Percentiles rank a stretch among this genome's conserved stretches.
Conservation (phyloP, 2,797 vertebrate genomes). For the Euphonia xanthogaster region DNA sequence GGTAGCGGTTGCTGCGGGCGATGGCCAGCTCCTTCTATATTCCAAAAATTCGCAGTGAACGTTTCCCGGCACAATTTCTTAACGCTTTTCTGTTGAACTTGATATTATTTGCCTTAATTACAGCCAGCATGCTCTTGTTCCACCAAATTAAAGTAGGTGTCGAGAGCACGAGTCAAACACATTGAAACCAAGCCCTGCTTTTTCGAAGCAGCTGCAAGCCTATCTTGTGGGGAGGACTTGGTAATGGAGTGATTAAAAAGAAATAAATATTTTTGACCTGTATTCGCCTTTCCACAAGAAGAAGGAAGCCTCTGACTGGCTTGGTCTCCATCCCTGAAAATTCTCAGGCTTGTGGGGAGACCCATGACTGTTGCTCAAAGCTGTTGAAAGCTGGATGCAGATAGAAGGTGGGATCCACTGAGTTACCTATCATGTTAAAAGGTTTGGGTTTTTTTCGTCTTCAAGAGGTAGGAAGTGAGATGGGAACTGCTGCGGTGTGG, state of each 20-base stretch:
- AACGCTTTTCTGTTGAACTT: neutral
- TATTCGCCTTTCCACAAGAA: neutral
- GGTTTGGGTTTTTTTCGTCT: neutral
- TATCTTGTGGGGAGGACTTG: neutral
- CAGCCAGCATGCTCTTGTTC: neutral
- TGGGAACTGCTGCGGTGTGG: neutral
- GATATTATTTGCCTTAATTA: neutral
- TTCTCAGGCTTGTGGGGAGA: neutral
- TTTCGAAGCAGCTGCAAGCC: neutral
- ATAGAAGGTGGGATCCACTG: neutral
- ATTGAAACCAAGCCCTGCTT: neutral
- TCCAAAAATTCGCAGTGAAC: neutral
- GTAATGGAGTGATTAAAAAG: neutral
- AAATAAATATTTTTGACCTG: neutral
- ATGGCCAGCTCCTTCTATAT: neutral
- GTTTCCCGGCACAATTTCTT: neutral
- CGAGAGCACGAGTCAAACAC: accelerated
- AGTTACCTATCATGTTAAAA: neutral
- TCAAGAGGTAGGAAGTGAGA: neutral
- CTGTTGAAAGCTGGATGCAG: neutral
- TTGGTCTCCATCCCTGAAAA: neutral
- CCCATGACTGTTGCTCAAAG: neutral
- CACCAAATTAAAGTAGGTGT: neutral
- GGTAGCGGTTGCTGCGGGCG: neutral
- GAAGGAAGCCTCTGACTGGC: neutral